These are phyloP conservation scores for Mystacornis crossleyi DNA, from an alignment of 2,113 vertebrate genomes.

Conservation along the genomic window DNA sequence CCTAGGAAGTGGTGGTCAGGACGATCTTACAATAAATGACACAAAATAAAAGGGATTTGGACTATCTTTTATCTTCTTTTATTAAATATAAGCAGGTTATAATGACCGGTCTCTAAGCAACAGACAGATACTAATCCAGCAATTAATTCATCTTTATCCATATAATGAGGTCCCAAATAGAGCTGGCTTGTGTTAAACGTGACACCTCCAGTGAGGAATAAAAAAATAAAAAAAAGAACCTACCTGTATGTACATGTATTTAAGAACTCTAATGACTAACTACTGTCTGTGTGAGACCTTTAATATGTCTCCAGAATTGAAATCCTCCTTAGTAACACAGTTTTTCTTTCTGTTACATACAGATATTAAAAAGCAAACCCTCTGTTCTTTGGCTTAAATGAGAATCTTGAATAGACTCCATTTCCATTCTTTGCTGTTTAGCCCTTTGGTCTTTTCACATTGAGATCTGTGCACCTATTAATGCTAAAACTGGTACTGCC, in stretches of 20 bases:
- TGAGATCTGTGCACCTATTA: neutral
- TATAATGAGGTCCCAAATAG: slow-evolving; percentile 49
- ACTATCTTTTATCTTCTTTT: slow-evolving; percentile 30
- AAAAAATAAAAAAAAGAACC: neutral
- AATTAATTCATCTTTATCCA: slow-evolving; percentile 47
- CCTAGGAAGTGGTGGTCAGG: neutral
- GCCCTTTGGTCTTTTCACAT: neutral
- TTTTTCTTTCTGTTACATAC: neutral
- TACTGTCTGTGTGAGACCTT: neutral
- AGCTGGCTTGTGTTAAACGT: neutral
- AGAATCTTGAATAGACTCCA: neutral
- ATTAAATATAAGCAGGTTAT: slow-evolving; percentile 30
- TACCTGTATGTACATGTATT: neutral
- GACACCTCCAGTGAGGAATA: neutral
- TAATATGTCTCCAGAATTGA: neutral
- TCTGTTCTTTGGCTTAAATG: neutral
- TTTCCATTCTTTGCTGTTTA: neutral
- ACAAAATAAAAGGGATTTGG: neutral
- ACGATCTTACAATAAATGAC: neutral
- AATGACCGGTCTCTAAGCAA: slow-evolving; percentile 29
- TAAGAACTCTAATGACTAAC: neutral
- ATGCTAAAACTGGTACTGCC: neutral
- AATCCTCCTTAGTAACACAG: neutral
- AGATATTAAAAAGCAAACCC: neutral
- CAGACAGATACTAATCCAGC: slow-evolving; percentile 32